Evolutionary conservation across 2,113 vertebrate species (phyloP), one percentile per base, ranked within the genome.

Genomic region (Phaethornis superciliosus): DNA sequence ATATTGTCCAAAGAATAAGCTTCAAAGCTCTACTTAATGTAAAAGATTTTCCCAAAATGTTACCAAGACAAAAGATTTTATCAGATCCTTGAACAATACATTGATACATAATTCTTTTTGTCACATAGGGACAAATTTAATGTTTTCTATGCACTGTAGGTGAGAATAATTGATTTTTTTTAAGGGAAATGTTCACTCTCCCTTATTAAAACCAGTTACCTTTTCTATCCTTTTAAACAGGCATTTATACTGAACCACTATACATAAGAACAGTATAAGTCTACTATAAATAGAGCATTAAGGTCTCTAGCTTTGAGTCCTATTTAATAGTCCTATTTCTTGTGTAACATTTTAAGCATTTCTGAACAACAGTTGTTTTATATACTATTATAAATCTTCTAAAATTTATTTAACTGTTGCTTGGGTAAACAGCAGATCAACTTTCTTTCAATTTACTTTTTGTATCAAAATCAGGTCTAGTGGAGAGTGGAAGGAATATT

Each of bases 401-500:
- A 69, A 92, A 89, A 81, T 89, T 19, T 89, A 3, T 79, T 90
- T 90, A 88, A 89, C 33, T 83, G 7, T 56, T 95, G 20, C 81
- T 90, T 92, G 60, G 52, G 35, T 75, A 96, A 95, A 80, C 42
- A 91, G 35, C 60, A 88, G n/a, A 82, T 91, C 15, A 78, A 84
- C 62, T 74, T 90, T n/a, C 14, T 88, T 95, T 81, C 52, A 75
- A 75, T 97, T 96, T 93, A 85, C 23, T 90, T 89, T 70, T 88
- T 89, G 28, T 42, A 94, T 82, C 24, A 92, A 88, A 37, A 88
- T 84, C 27, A 68, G 26, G 24, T 79, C 65, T 63, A 84, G 35
- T 33, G 47, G 54, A 93, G 52, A 93, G 63, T 84, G 33, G 46
- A 86, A 70, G 51, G n/a, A 96, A 96, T 92, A 86, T 37, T 86